Base-by-base conservation (phyloP, 2,888 invertebrate genomes). In the Drosophila heteroneura region DNA sequence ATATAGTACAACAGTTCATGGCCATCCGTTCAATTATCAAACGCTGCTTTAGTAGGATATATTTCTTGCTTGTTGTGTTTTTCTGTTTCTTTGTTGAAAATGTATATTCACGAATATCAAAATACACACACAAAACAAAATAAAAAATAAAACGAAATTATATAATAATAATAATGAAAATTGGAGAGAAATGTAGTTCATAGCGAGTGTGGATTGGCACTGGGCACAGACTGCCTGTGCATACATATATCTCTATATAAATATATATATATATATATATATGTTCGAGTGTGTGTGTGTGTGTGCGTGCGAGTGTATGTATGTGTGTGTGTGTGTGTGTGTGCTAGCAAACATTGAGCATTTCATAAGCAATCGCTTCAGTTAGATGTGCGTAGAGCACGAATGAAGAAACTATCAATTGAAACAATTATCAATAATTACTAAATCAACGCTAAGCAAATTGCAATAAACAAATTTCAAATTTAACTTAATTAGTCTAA, bases 1-100 rank as follows among this genome's bases (percentile, higher is more conserved):
- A 72, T 81, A 85, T 80, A 75, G 82, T 88, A 83, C 83, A 85
- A 85, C 82, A 85, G 83, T 88, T 85, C 70, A 78, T 80, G 83
- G 84, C 84, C 72, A 71, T 64, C 69, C 82, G 82, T 84, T 78
- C 49, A 70, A 70, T 64, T 74, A 82, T 49, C 51, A 52, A 76
- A 82, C 75, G 83, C 65, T 70, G 82, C 82, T 70, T 70, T 74
- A 67, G 70, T 79, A 81, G 81, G 81, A 80, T 76, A 70, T 64
- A 70, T 64, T 70, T 76, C 44, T 76, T 76, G 61, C 52, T 80
- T 79, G 44, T 53, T 58, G 56, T 63, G 30, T 35, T 33, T 12
- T 33, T 28, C 3, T 28, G 3, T 28, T 28, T 28, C 5, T 28
- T 57, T 54, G 28, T 53, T 63, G 32, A 70, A 70, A 66, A 57